Percentiles rank a stretch among this genome's conserved stretches.
phyloP scores from a whole-genome alignment of 2,113 vertebrate species.

The Callithrix jacchus region DNA sequence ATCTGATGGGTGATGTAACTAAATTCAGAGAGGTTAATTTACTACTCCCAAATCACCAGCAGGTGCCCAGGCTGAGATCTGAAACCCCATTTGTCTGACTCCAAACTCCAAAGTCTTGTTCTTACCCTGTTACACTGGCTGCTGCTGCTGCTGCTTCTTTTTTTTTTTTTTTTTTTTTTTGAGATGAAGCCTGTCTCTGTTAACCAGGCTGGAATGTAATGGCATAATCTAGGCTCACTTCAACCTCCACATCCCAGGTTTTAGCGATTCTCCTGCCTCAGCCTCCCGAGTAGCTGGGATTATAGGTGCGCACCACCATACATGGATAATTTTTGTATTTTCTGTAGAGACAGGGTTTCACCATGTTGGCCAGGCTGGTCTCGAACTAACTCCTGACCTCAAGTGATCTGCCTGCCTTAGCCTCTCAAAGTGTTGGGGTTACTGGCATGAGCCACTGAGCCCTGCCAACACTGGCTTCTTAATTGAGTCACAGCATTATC shows the following conservation, averaged over 20 bases:
- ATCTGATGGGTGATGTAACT: background rate
- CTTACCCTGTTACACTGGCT: background rate
- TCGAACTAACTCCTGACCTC: background rate
- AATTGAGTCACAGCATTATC: background rate
- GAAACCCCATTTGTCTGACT: background rate
- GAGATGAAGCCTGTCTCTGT: too few species aligned
- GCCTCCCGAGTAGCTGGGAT: background rate
- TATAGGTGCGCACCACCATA: background rate
- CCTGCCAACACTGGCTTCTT: background rate
- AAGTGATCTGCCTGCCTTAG: background rate
- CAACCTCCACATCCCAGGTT: background rate
- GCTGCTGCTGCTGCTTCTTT: background rate
- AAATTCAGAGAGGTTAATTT: slow-evolving; percentile 35
- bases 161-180: background rate
- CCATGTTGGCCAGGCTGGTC: background rate
- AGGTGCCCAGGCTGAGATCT: background rate
- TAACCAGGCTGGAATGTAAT: too few species aligned
- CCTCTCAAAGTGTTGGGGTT: background rate
- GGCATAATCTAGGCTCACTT: background rate
- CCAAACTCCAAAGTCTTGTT: background rate
- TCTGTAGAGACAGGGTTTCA: background rate
- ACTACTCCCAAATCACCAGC: background rate
- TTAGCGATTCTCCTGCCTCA: background rate
- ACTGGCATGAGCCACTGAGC: background rate
- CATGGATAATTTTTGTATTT: background rate